Base-by-base conservation (phyloP, 1,140 invertebrate species). In the Schlechtendalia chinensis region DNA sequence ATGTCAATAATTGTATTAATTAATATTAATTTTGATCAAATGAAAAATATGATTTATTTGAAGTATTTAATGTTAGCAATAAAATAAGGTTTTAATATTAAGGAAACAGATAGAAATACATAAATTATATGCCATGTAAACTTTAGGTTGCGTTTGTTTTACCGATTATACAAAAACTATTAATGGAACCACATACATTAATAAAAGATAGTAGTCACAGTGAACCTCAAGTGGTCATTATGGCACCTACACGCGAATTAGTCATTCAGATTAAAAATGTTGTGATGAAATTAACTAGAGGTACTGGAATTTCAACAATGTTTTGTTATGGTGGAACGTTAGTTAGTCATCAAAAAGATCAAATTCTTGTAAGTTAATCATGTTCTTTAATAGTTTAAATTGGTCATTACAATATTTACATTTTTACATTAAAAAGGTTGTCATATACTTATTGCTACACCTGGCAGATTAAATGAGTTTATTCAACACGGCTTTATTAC, bases 381-480 rank as follows among this genome's bases (percentile, higher is more conserved):
- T 53, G 8, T 29, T 27, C 1, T 29, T 29, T 17, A 53, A 39
- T 58, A 80, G 27, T 47, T 17, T 32, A 17, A n/a, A 29, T 65
- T 22, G 14, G 14, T 29, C 39, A 45, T 45, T 45, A 5, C 39
- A 45, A 5, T 50, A 10, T 50, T 50, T 1, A 50, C 1, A 50
- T 61, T 27, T 61, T 29, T 17, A 32, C 56, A 53, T 27, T 59
- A 83, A 80, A 87, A 87, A 72, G 97, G 97, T 0, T 93, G 92
- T 82, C 92, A 99, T 84, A 91, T 99, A 82, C 85, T 99, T 1
- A 95, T 98, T 5, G 96, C 94, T 2, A 99, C 97, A 0, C 94
- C 96, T 0, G 98, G 98, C 0, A 88, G 98, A 56, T 87, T 99
- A 1, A 87, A 93, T 32, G 96, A 99, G 85, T 93, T 98, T 82